A percentile compares a stretch with the other conserved stretches of the same genome.
Evolutionary conservation across 2,888 invertebrate genomes (phyloP).

Genomic region (Ophion ellenae): DNA sequence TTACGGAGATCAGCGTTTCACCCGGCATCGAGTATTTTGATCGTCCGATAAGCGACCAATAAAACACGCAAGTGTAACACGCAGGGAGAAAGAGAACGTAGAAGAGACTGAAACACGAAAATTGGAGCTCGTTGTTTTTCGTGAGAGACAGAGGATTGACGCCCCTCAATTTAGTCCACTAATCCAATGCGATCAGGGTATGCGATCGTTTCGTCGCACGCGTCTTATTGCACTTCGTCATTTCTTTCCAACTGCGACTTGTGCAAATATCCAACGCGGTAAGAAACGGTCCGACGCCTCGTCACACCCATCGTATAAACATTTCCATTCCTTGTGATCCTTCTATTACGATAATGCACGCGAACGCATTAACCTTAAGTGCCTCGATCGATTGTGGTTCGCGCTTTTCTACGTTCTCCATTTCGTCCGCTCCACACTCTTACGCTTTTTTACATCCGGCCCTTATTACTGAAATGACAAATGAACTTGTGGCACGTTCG

Average conservation of each 20-base stretch:
- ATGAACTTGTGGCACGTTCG: background rate
- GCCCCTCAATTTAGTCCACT: slow-evolving; percentile 51
- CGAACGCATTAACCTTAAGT: background rate
- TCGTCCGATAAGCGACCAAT: slow-evolving; percentile 6
- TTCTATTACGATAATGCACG: slow-evolving; percentile 43
- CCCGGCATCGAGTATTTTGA: background rate
- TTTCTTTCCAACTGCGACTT: slow-evolving; percentile 9
- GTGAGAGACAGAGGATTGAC: slow-evolving; percentile 44
- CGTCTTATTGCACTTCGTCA: background rate
- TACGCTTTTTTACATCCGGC: background rate
- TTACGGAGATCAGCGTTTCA: slow-evolving; percentile 25
- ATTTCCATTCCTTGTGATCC: background rate
- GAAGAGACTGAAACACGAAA: slow-evolving; percentile 30
- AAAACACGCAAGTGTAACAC: slow-evolving; percentile 6
- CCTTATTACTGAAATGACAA: background rate
- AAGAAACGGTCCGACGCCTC: too few relatives aligned
- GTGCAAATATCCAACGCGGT: background rate
- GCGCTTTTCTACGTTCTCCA: background rate
- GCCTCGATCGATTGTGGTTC: too few relatives aligned
- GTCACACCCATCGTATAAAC: background rate
- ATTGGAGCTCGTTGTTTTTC: slow-evolving; percentile 24
- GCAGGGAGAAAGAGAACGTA: slow-evolving; percentile 28
- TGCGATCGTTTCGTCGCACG: slow-evolving; percentile 23
- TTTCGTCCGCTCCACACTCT: background rate
- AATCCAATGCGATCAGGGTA: slow-evolving; percentile 29